Percentiles rank a stretch among this genome's conserved stretches.
phyloP scores from a whole-genome alignment of 1,140 invertebrate genomes.

The Amphibalanus amphitrite region DNA sequence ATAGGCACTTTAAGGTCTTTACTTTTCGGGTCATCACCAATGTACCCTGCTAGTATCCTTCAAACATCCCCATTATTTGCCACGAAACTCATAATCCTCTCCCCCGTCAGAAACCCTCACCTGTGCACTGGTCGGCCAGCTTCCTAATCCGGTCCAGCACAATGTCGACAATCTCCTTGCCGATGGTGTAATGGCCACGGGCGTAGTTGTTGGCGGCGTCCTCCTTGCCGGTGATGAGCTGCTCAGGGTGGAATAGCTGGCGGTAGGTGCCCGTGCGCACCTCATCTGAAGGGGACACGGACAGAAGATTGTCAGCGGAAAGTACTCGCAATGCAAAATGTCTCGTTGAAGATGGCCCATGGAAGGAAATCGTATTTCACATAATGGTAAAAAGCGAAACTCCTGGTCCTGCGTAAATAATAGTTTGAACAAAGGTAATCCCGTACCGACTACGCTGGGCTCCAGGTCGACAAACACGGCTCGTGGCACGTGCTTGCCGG shows the following conservation, averaged over 20 bases:
- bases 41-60: neutral
- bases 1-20: no score
- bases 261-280: conserved; percentile 33
- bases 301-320: conserved; percentile 25
- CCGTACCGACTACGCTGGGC: no score
- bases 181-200: conserved; percentile 77
- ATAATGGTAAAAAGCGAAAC: no score
- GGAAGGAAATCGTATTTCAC: no score
- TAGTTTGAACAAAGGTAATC: no score
- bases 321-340: conserved; percentile 17
- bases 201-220: conserved; percentile 81
- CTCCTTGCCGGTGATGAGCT: conserved; percentile 46
- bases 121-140: conserved; percentile 68
- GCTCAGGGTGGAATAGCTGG: conserved; percentile 40
- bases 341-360: no score
- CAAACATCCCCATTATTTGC: no score
- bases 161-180: conserved; percentile 67
- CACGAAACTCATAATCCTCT: no score
- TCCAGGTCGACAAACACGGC: no score
- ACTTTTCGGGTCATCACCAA: neutral
- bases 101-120: no score
- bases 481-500: no score
- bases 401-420: no score
- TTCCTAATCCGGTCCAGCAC: conserved; percentile 58
- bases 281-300: conserved; percentile 36